Base-by-base conservation (phyloP, 2,797 vertebrate species). In the Mus caroli region DNA sequence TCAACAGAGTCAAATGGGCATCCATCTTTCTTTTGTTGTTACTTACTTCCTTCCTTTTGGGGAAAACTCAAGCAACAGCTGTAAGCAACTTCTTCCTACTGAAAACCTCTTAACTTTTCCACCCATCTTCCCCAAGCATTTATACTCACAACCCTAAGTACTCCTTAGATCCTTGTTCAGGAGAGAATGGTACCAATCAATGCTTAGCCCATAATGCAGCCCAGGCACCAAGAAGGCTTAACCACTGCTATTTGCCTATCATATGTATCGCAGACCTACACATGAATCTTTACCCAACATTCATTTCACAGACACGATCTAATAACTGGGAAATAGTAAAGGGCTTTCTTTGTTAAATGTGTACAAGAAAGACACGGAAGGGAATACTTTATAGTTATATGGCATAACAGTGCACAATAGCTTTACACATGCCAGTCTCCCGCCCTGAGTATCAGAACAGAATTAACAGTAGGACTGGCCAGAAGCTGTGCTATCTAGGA, bases 251-350 rank as follows among this genome's bases (percentile, higher is more conserved):
- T 37, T 31, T 60, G 26, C 54, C 31, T 90, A 22, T 60, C 37
- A 85, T 77, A 80, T 92, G 6, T 69, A 90, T 88, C 7, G 15
- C 11, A 54, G 52, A 80, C 77, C 12, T 40, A 10, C 58, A 62
- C 26, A 52, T 0, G 37, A 76, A 40, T 64, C 54, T 9, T 28
- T 4, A 20, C 50, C 71, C 79, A 26, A 52, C 50, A 37, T 2
- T 10, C 0, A 60, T 52, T 46, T 84, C 62, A 77, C 19, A 91
- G 40, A 50, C 67, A 91, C 17, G 19, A 86, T 52, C 69, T 91
- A 31, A 88, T 24, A 92, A 90, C 14, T 80, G 4, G 17, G n/a
- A 87, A 94, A 94, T 28, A 76, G 71, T 73, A 85, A 90, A 69
- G 31, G 60, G 37, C 69, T 84, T 73, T 79, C 10, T 78, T 58